phyloP scores from a whole-genome alignment of 2,113 vertebrate genomes.

The Marcusenius ussheri region DNA sequence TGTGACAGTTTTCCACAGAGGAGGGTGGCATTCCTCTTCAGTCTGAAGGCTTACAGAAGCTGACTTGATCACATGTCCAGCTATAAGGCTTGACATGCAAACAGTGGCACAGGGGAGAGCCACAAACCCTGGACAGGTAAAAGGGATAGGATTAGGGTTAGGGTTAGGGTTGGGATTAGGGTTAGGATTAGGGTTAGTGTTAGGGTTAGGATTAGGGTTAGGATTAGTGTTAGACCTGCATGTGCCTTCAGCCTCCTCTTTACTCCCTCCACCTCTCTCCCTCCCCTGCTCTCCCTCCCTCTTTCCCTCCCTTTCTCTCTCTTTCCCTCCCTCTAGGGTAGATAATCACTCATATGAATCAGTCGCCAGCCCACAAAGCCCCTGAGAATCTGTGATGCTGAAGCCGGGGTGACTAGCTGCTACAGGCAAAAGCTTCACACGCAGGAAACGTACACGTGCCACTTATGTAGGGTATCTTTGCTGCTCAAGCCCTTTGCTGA shows the following conservation, averaged over 20 bases:
- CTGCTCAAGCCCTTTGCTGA: background rate
- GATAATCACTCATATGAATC: background rate
- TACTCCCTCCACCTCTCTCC: background rate
- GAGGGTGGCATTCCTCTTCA: background rate
- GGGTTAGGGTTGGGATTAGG: too few relatives aligned
- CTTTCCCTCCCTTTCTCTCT: background rate
- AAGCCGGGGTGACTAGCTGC: background rate
- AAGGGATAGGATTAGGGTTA: too few relatives aligned
- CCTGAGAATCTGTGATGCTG: background rate
- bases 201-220: background rate
- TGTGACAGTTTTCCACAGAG: conserved; percentile 40
- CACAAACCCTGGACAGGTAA: background rate
- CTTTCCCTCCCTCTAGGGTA: background rate
- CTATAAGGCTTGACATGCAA: background rate
- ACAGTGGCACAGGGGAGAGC: background rate
- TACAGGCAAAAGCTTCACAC: background rate
- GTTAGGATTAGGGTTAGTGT: too few relatives aligned
- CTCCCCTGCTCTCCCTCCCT: background rate
- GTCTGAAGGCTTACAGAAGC: background rate
- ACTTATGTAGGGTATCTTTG: background rate
- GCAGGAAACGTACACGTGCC: background rate
- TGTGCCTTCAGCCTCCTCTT: background rate
- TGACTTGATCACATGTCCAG: background rate
- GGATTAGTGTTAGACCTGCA: background rate
- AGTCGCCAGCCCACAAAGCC: background rate